Percentiles rank a stretch among this genome's conserved stretches.
Evolutionary conservation across 2,113 vertebrate species (phyloP).

Genomic region (Holacanthus passer): DNA sequence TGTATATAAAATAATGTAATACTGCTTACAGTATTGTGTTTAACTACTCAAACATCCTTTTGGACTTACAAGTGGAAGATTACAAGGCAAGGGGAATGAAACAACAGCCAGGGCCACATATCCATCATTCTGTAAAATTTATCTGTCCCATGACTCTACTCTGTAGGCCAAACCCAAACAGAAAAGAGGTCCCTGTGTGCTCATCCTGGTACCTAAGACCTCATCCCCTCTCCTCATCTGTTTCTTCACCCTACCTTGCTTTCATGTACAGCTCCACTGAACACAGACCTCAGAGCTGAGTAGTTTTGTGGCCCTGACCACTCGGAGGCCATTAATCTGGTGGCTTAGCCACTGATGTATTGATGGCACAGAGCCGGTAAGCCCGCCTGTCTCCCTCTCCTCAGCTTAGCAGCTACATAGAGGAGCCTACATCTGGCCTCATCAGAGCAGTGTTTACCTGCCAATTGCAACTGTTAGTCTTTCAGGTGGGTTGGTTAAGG

Average conservation of each 20-base stretch:
- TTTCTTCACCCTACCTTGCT: slow-evolving; percentile 66
- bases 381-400: slow-evolving; percentile 76
- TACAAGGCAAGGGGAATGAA: slow-evolving; percentile 44
- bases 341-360: slow-evolving; percentile 84
- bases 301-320: slow-evolving; percentile 81
- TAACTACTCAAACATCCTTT: slow-evolving; percentile 48
- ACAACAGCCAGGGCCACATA: slow-evolving; percentile 63
- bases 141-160: slow-evolving; percentile 78
- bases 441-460: slow-evolving; percentile 77
- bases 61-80: slow-evolving; percentile 47
- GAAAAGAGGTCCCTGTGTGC: slow-evolving; percentile 69
- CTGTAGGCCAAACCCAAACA: slow-evolving; percentile 76
- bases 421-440: slow-evolving; percentile 54
- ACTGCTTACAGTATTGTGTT: slow-evolving; percentile 16
- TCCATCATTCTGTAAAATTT: slow-evolving; percentile 73
- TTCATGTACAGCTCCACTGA: slow-evolving; percentile 72
- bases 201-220: slow-evolving; percentile 68
- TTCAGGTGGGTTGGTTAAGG: slow-evolving; percentile 48
- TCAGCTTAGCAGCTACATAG: slow-evolving; percentile 70
- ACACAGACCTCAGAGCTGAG: slow-evolving; percentile 77
- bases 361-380: slow-evolving; percentile 81
- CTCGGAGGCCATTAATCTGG: slow-evolving; percentile 84
- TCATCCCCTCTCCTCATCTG: slow-evolving; percentile 63
- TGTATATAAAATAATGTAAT: slow-evolving; percentile 5
- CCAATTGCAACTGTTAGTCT: slow-evolving; percentile 54